Percentiles rank a stretch among this genome's conserved stretches.
phyloP scores from a whole-genome alignment of 1,140 invertebrate genomes.

The Formica selysi region DNA sequence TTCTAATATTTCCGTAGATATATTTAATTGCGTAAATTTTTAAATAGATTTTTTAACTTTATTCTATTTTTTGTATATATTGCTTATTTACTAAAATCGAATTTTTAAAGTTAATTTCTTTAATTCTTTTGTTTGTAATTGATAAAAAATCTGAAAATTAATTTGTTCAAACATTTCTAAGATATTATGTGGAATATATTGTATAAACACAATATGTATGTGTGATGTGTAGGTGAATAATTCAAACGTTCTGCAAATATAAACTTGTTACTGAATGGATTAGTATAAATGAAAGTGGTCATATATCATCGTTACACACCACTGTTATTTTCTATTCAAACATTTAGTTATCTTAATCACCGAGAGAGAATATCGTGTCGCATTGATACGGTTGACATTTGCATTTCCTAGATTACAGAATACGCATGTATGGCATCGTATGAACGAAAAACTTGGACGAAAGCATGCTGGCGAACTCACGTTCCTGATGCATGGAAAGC shows the following conservation, averaged over 20 bases:
- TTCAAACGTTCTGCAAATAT: not conserved
- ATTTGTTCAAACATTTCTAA: not conserved
- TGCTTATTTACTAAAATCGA: not conserved
- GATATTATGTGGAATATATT: not conserved
- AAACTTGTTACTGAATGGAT: not conserved
- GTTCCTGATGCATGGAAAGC: conserved; percentile 42
- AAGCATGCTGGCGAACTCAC: not conserved
- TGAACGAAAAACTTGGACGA: conserved; percentile 26
- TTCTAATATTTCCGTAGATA: not conserved
- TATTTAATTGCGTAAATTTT: not conserved
- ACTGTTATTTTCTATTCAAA: not conserved
- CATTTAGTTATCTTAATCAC: conserved; percentile 15
- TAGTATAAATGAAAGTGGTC: not conserved
- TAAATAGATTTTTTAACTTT: not conserved
- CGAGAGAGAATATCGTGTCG: not conserved
- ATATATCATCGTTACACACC: not conserved
- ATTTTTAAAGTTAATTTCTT: not conserved
- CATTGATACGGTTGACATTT: not conserved
- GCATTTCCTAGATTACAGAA: conserved; percentile 12
- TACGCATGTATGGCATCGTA: not conserved
- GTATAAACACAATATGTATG: not conserved
- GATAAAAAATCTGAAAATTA: not conserved
- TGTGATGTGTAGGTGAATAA: not conserved
- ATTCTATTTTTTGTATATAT: not conserved
- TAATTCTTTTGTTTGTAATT: not conserved